phyloP scores from a whole-genome alignment of 2,797 vertebrate genomes.

The Erpetoichthys calabaricus region DNA sequence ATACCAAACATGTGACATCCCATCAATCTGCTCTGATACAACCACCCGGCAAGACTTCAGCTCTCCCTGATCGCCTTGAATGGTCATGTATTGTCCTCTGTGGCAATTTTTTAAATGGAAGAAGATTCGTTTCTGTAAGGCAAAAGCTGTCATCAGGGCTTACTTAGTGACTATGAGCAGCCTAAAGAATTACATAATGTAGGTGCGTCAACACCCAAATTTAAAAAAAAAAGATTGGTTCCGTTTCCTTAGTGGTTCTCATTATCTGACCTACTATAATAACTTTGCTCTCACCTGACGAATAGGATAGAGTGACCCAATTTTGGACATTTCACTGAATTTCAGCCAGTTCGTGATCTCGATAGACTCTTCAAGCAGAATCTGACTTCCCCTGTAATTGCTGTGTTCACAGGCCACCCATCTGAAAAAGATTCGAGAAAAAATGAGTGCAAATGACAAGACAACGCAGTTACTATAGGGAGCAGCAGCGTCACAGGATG shows the following conservation, averaged over 20 bases:
- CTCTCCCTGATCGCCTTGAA: constrained; percentile 68
- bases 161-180: background rate
- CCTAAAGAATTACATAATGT: too few relatives aligned
- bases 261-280: too few relatives aligned
- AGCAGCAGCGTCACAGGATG: background rate
- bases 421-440: constrained; percentile 30
- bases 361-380: constrained; percentile 61
- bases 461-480: too few relatives aligned
- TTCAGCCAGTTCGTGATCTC: constrained; percentile 89
- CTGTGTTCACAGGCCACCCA: constrained; percentile 86
- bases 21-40: constrained; percentile 48
- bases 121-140: constrained; percentile 54
- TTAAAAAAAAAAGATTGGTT: too few relatives aligned
- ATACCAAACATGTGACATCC: constrained; percentile 71
- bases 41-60: constrained; percentile 80
- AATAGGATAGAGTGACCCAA: constrained; percentile 81
- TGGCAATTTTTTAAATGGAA: constrained; percentile 68
- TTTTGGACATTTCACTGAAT: constrained; percentile 64
- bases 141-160: background rate
- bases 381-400: constrained; percentile 86
- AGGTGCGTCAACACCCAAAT: too few relatives aligned
- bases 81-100: constrained; percentile 52
- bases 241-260: too few relatives aligned
- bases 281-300: constrained; percentile 51
- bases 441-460: background rate